These are phyloP conservation scores for Megaptera novaeangliae DNA, from an alignment of 2,113 vertebrate genomes.

Conservation along the genomic window DNA sequence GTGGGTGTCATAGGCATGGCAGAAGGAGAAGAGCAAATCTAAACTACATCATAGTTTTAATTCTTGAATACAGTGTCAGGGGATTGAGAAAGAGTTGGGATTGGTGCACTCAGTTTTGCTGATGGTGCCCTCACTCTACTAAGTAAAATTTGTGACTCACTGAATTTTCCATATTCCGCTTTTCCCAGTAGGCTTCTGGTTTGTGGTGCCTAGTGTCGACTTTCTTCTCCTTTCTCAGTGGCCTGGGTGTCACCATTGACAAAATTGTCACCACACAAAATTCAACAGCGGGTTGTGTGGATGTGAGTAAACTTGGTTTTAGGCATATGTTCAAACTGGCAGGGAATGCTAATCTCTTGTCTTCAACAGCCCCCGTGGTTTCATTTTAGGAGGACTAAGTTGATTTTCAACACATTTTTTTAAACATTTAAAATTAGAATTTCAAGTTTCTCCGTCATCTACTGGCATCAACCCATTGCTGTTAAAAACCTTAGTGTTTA, in stretches of 20 bases:
- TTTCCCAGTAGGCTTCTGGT: background rate
- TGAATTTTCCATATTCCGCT: slow-evolving; percentile 7
- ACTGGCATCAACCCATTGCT: background rate
- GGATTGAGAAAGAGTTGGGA: background rate
- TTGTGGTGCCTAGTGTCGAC: background rate
- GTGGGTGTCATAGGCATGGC: background rate
- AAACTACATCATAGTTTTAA: background rate
- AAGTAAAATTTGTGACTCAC: slow-evolving; percentile 31
- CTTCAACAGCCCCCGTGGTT: background rate
- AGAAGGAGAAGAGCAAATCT: background rate
- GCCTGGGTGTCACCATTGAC: background rate
- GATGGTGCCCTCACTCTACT: background rate
- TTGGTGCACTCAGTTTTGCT: background rate
- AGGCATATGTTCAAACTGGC: background rate
- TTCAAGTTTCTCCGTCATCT: slow-evolving; percentile 5
- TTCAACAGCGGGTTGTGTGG: background rate
- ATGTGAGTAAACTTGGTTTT: background rate
- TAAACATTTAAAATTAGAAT: slow-evolving; percentile 37
- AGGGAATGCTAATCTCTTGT: background rate
- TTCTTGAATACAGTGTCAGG: background rate
- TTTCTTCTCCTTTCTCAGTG: background rate
- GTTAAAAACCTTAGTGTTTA: background rate
- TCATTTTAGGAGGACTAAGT: background rate
- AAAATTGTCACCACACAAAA: background rate
- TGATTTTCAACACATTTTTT: slow-evolving; percentile 1